These are phyloP conservation scores for Acromyrmex heyeri DNA, from an alignment of 1,140 invertebrate genomes.

Conservation along the genomic window DNA sequence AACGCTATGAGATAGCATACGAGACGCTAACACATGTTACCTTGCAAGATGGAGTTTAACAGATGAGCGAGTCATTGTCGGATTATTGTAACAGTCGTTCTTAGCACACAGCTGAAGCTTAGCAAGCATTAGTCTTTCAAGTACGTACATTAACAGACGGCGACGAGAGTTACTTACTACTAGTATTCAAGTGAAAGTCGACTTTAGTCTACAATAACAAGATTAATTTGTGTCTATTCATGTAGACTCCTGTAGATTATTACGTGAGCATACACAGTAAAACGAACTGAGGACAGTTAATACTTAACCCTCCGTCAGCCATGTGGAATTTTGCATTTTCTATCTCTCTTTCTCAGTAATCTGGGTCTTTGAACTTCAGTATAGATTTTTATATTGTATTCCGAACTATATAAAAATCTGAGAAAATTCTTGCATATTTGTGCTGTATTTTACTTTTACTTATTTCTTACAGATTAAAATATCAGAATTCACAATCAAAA, in stretches of 20 bases:
- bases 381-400: too few species aligned
- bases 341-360: too few species aligned
- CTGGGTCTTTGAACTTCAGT: too few species aligned
- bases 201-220: neutral
- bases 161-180: slow-evolving; percentile 25
- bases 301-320: neutral
- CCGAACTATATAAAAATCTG: too few species aligned
- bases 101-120: slow-evolving; percentile 21
- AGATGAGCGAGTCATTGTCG: slow-evolving; percentile 17
- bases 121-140: neutral
- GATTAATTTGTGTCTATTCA: slow-evolving; percentile 3
- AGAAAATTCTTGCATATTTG: too few species aligned
- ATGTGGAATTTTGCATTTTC: too few species aligned
- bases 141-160: slow-evolving; percentile 10
- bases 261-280: neutral
- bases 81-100: slow-evolving; percentile 29
- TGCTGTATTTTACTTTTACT: too few species aligned
- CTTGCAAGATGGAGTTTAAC: slow-evolving; percentile 26
- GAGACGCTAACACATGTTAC: slow-evolving; percentile 18
- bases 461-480: too few species aligned
- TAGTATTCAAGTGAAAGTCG: neutral
- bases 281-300: neutral
- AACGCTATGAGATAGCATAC: neutral
- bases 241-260: neutral
- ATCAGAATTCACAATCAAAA: too few species aligned